Evolutionary conservation across 2,797 vertebrate species (phyloP), one percentile per base, ranked within the genome.

Genomic region (Parauchenoglanis ngamensis): DNA sequence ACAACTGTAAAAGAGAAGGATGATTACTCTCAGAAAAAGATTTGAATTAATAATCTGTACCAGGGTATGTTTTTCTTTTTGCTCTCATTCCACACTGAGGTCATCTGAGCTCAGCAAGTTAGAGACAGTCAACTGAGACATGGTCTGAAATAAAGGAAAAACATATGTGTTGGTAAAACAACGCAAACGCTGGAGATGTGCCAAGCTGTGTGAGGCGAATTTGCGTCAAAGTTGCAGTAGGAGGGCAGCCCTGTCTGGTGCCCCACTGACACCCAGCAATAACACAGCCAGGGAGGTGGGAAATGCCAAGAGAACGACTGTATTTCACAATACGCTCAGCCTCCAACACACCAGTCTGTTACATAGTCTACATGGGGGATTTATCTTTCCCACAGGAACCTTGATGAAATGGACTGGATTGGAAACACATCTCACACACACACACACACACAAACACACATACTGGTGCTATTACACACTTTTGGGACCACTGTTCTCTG

Each of bases 231-330:
- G 40, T 72, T 80, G 40, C 85, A 81, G 40, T 59, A 81, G 85
- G 85, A 86, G 86, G 84, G 81, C 87, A 67, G 89, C 86, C 85
- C 78, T 87, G 65, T 87, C 86, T 85, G 90, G 87, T 86, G 86
- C 88, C 88, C 88, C 89, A 91, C 85, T 44, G 72, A 86, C 67
- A 85, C 91, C 93, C 94, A 95, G 93, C 89, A 94, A 94, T 87
- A 95, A 94, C 93, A 94, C 81, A 87, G 91, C 44, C 52, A 2
- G 87, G 90, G 92, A 93, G 92, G 91, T 89, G 87, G 91, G 90
- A 93, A 93, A 94, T 93, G 92, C 89, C 90, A 54, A 92, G 94
- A 94, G 94, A 94, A 94, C 94, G 91, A 90, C 89, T 85, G 84
- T 63, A 73, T 91, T 92, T 93, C 83, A 87, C 91, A 88, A 91